phyloP scores from a whole-genome alignment of 2,113 vertebrate genomes.

The Plectropomus leopardus region DNA sequence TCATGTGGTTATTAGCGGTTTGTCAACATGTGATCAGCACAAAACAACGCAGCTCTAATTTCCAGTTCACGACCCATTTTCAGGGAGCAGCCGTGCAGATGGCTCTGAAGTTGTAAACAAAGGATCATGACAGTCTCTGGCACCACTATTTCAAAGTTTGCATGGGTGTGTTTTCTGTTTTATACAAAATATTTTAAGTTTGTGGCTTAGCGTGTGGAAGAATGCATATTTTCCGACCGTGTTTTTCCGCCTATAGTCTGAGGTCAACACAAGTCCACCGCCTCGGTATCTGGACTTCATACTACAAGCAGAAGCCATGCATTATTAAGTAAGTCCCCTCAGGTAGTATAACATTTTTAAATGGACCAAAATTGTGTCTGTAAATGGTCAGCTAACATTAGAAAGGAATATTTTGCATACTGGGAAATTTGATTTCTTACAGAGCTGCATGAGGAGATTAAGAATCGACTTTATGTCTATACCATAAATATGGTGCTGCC shows the following conservation, averaged over 20 bases:
- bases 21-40: neutral
- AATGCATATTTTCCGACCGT: neutral
- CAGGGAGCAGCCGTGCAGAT: neutral
- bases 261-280: conserved; percentile 86
- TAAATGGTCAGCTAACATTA: neutral
- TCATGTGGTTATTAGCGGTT: neutral
- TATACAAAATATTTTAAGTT: neutral
- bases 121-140: conserved; percentile 10
- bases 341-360: conserved; percentile 60
- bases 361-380: neutral
- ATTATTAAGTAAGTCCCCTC: conserved; percentile 79
- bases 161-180: conserved; percentile 2
- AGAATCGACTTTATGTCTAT: too few species aligned
- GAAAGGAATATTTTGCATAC: too few species aligned
- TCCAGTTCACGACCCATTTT: neutral
- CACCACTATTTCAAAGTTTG: neutral
- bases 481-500: too few species aligned
- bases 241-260: conserved; percentile 75
- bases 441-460: too few species aligned
- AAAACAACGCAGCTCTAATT: neutral
- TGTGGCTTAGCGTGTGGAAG: neutral
- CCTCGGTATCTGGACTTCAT: conserved; percentile 88
- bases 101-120: neutral
- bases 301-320: conserved; percentile 78
- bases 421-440: too few species aligned